Conservation (phyloP, 2,797 vertebrate species). For the Gobio occitaniae region DNA sequence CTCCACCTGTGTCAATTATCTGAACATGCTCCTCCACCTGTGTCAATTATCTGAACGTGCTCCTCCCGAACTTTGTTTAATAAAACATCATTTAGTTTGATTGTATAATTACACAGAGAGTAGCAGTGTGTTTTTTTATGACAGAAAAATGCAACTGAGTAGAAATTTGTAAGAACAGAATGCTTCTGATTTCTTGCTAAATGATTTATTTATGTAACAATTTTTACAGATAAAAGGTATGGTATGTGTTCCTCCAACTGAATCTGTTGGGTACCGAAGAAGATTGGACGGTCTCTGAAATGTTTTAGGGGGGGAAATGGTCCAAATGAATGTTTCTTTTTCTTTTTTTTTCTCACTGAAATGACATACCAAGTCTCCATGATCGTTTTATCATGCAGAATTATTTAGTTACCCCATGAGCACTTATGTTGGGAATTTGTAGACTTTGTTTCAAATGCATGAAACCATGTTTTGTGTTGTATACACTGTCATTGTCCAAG, state of each 20-base stretch:
- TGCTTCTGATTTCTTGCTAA: constrained; percentile 13
- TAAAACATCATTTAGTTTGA: no score
- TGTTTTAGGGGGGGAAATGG: background rate
- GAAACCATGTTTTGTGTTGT: background rate
- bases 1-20: no score
- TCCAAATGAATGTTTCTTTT: background rate
- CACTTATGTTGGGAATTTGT: background rate
- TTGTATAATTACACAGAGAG: background rate
- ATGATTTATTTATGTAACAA: background rate
- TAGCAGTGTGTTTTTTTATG: background rate
- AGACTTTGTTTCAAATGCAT: background rate
- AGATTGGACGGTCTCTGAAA: background rate
- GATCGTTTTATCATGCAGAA: background rate
- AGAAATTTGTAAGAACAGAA: background rate
- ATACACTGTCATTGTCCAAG: background rate
- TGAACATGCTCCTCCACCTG: no score
- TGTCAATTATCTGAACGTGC: no score
- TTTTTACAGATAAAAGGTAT: background rate
- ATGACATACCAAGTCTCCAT: background rate
- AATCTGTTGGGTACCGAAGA: background rate
- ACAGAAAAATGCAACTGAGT: constrained; percentile 18
- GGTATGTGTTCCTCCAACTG: background rate
- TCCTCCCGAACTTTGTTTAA: no score
- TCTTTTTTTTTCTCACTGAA: background rate
- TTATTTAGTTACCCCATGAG: background rate